Conservation (phyloP, 2,113 vertebrate species). For the Rhinopomastus cyanomelas region DNA sequence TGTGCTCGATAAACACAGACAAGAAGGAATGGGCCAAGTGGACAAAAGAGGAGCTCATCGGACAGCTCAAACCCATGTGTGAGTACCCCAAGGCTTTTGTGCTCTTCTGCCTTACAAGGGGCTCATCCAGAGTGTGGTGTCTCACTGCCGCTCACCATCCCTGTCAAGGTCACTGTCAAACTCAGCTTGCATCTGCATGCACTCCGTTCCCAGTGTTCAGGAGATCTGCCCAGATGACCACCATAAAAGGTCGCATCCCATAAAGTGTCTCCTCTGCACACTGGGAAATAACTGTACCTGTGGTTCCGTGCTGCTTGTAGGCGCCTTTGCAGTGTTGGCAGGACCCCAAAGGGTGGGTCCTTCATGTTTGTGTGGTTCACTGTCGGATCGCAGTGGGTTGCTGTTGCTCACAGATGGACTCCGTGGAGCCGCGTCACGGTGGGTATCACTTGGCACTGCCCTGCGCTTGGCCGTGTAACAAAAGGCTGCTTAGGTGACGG, state of each 20-base stretch:
- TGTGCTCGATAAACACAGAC: constrained; percentile 99
- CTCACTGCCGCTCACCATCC: neutral
- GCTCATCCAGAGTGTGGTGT: neutral
- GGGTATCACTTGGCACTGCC: neutral
- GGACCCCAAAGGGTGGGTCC: neutral
- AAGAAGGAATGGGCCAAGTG: constrained; percentile 99
- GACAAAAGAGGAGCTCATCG: constrained; percentile 98
- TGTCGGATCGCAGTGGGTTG: neutral
- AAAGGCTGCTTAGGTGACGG: neutral
- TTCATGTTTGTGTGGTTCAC: neutral
- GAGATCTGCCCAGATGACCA: neutral
- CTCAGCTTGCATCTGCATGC: neutral
- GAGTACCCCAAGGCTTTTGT: constrained; percentile 73
- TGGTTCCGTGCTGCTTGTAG: neutral
- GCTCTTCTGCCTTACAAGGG: neutral
- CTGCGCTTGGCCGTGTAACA: neutral
- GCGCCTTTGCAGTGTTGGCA: neutral
- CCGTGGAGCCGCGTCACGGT: neutral
- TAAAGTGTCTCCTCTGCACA: neutral
- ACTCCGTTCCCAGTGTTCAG: neutral
- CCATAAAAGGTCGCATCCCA: neutral
- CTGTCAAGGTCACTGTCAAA: neutral
- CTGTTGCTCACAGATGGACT: neutral
- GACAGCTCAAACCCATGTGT: constrained; percentile 99
- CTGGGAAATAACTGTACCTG: neutral